These are phyloP conservation scores for Leuctra nigra DNA, from an alignment of 2,888 invertebrate genomes.

Conservation along the genomic window DNA sequence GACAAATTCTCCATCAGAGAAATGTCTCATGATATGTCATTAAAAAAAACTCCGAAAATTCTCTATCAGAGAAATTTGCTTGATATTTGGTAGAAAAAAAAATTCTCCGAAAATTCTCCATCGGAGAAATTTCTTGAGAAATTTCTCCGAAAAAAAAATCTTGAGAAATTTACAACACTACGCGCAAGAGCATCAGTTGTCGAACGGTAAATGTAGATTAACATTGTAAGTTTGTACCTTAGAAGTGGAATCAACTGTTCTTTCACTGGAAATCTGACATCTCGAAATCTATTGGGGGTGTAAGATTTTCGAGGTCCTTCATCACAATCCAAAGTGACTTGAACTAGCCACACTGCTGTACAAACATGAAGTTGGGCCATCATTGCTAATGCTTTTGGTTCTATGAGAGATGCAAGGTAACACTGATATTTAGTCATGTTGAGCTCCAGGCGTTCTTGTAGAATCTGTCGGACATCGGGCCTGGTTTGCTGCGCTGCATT, in stretches of 20 bases:
- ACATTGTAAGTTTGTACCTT: constrained; percentile 42
- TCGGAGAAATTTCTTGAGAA: too few relatives aligned
- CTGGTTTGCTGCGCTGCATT: constrained; percentile 48
- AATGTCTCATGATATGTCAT: too few relatives aligned
- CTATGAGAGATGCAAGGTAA: constrained; percentile 66
- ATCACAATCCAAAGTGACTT: constrained; percentile 58
- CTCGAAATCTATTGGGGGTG: constrained; percentile 51
- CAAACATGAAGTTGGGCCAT: constrained; percentile 71
- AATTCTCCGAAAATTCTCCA: too few relatives aligned
- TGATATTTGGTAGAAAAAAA: too few relatives aligned
- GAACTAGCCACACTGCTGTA: constrained; percentile 78
- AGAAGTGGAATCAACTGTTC: constrained; percentile 59
- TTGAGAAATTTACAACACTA: too few relatives aligned
- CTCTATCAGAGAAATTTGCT: too few relatives aligned
- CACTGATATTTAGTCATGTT: constrained; percentile 64
- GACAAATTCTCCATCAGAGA: too few relatives aligned
- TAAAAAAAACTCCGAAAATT: too few relatives aligned
- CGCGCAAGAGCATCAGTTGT: neutral
- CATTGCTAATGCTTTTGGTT: constrained; percentile 63
- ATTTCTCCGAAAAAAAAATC: too few relatives aligned
- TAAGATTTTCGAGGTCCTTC: constrained; percentile 43
- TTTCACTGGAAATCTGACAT: constrained; percentile 57
- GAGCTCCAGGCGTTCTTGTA: constrained; percentile 54
- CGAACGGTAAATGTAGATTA: neutral
- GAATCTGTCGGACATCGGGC: constrained; percentile 49